A percentile compares a stretch with the other conserved stretches of the same genome.
These are phyloP conservation scores for Graphium colonna DNA, from an alignment of 2,888 invertebrate genomes.

Conservation along the genomic window DNA sequence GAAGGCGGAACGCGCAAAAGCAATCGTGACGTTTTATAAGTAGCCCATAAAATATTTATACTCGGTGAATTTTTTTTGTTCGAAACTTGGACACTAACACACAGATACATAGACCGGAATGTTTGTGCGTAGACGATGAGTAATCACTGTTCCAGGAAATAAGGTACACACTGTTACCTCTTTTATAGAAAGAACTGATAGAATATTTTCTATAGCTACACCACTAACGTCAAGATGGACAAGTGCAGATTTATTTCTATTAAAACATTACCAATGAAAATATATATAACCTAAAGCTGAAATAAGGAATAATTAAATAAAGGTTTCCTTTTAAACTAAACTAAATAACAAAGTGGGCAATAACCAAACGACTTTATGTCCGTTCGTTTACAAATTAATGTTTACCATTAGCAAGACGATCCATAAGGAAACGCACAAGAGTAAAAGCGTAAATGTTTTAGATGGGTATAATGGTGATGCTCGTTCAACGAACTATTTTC, in stretches of 20 bases:
- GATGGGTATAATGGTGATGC: conserved; percentile 30
- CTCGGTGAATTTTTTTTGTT: background rate
- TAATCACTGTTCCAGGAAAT: conserved; percentile 5
- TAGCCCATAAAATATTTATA: conserved; percentile 6
- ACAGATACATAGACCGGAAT: background rate
- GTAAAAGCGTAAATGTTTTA: conserved; percentile 32
- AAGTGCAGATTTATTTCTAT: no score
- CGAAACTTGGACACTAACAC: background rate
- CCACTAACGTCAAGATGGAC: no score
- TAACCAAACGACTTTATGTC: background rate
- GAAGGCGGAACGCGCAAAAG: conserved; percentile 1
- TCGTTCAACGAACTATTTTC: conserved; percentile 29
- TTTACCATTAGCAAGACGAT: conserved; percentile 17
- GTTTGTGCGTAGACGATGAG: conserved; percentile 4
- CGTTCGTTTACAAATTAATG: conserved; percentile 17
- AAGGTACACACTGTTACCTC: background rate
- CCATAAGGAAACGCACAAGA: conserved; percentile 33
- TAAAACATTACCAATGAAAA: background rate
- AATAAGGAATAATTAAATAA: no score
- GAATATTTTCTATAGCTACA: no score
- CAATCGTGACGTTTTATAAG: conserved; percentile 23
- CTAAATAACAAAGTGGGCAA: no score
- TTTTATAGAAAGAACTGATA: no score
- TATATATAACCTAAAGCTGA: no score
- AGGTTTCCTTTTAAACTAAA: no score